These are phyloP conservation scores for Conomelus anceps DNA, from an alignment of 2,888 invertebrate genomes.

Conservation along the genomic window DNA sequence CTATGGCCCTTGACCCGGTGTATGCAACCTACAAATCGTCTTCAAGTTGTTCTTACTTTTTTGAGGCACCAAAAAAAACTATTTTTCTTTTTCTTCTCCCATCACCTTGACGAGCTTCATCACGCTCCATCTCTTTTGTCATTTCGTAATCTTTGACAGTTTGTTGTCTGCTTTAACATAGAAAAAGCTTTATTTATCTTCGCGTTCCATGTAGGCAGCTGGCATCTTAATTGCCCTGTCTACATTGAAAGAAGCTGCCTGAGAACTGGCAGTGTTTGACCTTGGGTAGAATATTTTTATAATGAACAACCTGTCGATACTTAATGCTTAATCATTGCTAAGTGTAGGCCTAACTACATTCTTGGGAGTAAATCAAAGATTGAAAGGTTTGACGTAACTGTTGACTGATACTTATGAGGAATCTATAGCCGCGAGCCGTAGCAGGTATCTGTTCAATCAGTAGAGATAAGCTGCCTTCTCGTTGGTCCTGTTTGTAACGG, in stretches of 20 bases:
- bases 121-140: not conserved
- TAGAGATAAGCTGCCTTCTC: no score
- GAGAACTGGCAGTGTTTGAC: not conserved
- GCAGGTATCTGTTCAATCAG: no score
- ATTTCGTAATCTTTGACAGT: not conserved
- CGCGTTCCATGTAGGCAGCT: not conserved
- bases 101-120: not conserved
- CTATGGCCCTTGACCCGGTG: not conserved
- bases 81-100: not conserved
- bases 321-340: not conserved
- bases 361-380: not conserved
- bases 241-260: not conserved
- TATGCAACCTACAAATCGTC: not conserved
- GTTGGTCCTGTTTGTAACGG: no score
- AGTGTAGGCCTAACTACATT: not conserved
- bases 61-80: not conserved
- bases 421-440: no score
- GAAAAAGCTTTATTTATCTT: not conserved
- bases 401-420: no score
- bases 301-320: not conserved
- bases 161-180: not conserved
- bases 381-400: no score
- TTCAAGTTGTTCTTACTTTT: not conserved
- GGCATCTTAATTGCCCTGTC: not conserved
- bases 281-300: not conserved